These are phyloP conservation scores for Gymnarchus niloticus DNA, from an alignment of 2,113 vertebrate genomes.

Conservation along the genomic window DNA sequence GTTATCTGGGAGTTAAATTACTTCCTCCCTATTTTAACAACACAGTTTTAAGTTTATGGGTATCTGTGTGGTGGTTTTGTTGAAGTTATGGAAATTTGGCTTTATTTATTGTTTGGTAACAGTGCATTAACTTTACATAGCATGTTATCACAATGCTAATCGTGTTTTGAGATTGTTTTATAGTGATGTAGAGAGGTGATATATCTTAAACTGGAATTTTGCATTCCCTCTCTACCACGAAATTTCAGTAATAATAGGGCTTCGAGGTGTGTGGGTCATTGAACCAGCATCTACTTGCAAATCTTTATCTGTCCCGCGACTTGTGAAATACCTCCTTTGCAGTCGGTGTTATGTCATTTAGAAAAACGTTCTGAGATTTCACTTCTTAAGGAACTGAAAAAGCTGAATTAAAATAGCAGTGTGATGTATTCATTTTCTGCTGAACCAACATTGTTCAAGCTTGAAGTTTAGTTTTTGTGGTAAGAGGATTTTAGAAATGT, in stretches of 20 bases:
- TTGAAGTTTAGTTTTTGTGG: neutral
- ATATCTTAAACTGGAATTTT: too few relatives aligned
- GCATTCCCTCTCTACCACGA: neutral
- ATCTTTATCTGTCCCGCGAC: neutral
- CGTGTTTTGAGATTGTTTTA: neutral
- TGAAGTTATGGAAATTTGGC: neutral
- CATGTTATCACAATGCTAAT: neutral
- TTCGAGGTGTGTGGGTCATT: neutral
- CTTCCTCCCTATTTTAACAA: neutral
- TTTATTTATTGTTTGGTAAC: neutral
- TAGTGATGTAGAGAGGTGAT: neutral
- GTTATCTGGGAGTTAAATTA: neutral
- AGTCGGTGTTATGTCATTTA: neutral
- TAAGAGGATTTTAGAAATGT: neutral
- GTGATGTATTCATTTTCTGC: neutral
- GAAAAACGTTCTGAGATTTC: neutral
- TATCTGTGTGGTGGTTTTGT: neutral
- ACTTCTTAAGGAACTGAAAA: neutral
- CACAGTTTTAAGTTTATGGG: neutral
- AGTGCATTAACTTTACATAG: neutral
- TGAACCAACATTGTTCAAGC: neutral
- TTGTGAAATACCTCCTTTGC: neutral
- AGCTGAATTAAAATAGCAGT: neutral
- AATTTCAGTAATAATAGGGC: neutral
- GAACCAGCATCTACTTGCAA: neutral